Evolutionary conservation across 1,140 invertebrate species (phyloP).

Genomic region (silkworm (Bombyx mori)): DNA sequence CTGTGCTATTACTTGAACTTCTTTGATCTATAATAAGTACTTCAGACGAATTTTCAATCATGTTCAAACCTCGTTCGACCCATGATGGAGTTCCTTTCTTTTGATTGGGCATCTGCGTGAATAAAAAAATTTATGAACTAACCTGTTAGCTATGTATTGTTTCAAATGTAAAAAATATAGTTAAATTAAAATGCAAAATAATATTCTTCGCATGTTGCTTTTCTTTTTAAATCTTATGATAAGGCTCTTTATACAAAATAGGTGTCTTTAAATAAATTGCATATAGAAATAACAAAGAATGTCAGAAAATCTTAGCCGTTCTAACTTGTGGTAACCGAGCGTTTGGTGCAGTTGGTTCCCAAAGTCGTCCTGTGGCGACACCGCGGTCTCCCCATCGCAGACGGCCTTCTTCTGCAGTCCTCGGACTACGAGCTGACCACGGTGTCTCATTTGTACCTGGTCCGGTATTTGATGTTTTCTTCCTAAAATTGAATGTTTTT

Average conservation of each 20-base stretch:
- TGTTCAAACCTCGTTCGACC: constrained; percentile 75
- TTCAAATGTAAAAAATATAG: too few species aligned
- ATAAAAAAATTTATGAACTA: not conserved
- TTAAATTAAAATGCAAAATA: too few species aligned
- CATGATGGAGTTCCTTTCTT: constrained; percentile 72
- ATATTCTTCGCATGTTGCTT: not conserved
- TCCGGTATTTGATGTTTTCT: constrained; percentile 20
- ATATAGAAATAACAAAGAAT: not conserved
- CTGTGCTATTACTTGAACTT: constrained; percentile 49
- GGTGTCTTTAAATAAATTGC: not conserved
- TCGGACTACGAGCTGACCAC: constrained; percentile 48
- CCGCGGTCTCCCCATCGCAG: constrained; percentile 78
- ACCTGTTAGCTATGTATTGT: not conserved
- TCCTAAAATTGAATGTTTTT: too few species aligned
- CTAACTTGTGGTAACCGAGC: constrained; percentile 59
- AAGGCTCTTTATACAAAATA: not conserved
- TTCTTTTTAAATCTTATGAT: not conserved
- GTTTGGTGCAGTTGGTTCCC: constrained; percentile 73
- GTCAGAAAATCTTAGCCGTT: constrained; percentile 5
- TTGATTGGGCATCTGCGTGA: constrained; percentile 57
- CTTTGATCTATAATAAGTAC: constrained; percentile 64
- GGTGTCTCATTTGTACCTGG: constrained; percentile 28
- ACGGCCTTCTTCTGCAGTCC: constrained; percentile 73
- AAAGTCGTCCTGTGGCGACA: constrained; percentile 75
- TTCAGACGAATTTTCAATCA: constrained; percentile 63